phyloP scores from a whole-genome alignment of 2,888 invertebrate genomes.

The Zele albiditarsus region DNA sequence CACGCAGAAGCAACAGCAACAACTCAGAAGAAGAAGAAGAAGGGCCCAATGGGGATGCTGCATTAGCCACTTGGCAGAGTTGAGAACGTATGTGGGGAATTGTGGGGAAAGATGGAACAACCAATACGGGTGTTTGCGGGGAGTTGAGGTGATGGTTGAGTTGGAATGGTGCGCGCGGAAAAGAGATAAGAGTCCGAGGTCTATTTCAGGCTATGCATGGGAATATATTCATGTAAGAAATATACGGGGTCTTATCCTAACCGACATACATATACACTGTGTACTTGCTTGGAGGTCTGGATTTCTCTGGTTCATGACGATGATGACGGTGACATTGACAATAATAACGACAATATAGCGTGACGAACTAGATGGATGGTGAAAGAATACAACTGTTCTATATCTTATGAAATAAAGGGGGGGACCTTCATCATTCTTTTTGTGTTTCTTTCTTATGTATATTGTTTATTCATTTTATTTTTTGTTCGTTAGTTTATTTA shows the following conservation, averaged over 20 bases:
- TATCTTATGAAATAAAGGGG: background rate
- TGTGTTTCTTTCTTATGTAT: slow-evolving; percentile 20
- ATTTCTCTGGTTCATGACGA: slow-evolving; percentile 13
- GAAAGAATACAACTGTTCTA: slow-evolving; percentile 31
- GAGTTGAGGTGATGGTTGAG: slow-evolving; percentile 8
- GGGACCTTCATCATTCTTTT: slow-evolving; percentile 30
- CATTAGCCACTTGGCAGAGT: slow-evolving; percentile 2
- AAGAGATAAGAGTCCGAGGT: slow-evolving; percentile 30
- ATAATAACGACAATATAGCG: background rate
- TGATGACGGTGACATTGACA: background rate
- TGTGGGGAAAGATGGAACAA: slow-evolving; percentile 6
- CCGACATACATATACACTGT: background rate
- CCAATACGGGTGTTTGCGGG: background rate
- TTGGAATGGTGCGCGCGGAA: background rate
- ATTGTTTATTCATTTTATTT: slow-evolving; percentile 10
- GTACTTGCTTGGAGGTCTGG: slow-evolving; percentile 30
- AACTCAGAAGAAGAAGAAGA: slow-evolving; percentile 18
- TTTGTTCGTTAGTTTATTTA: background rate
- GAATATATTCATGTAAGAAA: slow-evolving; percentile 38
- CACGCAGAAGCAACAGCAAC: slow-evolving; percentile 12
- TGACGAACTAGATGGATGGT: slow-evolving; percentile 25
- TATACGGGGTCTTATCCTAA: background rate
- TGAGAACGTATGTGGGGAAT: slow-evolving; percentile 1
- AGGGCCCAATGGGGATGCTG: slow-evolving; percentile 26
- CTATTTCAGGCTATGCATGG: slow-evolving; percentile 40